Evolutionary conservation across 1,140 invertebrate genomes (phyloP), one percentile per base, ranked within the genome.

Genomic region (Fopius arisanus): DNA sequence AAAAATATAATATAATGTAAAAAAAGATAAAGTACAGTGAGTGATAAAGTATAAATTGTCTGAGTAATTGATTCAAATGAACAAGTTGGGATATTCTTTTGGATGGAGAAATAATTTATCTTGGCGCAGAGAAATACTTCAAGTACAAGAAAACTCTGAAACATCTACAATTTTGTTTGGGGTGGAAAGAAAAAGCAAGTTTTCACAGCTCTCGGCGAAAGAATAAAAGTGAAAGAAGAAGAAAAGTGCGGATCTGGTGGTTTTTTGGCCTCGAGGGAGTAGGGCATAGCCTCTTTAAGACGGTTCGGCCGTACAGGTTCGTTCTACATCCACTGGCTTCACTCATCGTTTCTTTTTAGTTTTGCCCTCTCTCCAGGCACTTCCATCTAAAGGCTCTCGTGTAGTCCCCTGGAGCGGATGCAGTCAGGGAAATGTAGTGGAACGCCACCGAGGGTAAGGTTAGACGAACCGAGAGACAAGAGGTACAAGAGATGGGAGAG

Each of bases 381-480:
- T 28, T 40, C 48, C 54, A 14, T 41, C 69, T 12, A 43, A 33
- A 37, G 48, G 21, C 43, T 28, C 66, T 67, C 68, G 67, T 69
- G 63, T 68, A 67, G 14, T 41, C n/a, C 28, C 68, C 77, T 72
- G 65, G 74, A 80, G 78, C 78, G 77, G 77, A 81, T 81, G 79
- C 79, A 78, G 77, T 74, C 78, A 78, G 78, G 79, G 81, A 81
- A 83, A 83, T 83, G 82, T 83, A 82, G 78, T 79, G 80, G 78
- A 81, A 81, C 79, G 78, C 70, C 59, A 37, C 40, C n/a, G 72
- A 48, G 29, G 51, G 70, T 33, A 41, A 63, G 70, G 33, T 54
- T 66, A 48, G 63, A 54, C 40, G 29, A 41, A 48, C 31, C 63
- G 21, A 54, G 48, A 68, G 65, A 48, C 68, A 26, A 59, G 54